Conservation (phyloP, 2,888 invertebrate genomes). For the Branchellion lobata region DNA sequence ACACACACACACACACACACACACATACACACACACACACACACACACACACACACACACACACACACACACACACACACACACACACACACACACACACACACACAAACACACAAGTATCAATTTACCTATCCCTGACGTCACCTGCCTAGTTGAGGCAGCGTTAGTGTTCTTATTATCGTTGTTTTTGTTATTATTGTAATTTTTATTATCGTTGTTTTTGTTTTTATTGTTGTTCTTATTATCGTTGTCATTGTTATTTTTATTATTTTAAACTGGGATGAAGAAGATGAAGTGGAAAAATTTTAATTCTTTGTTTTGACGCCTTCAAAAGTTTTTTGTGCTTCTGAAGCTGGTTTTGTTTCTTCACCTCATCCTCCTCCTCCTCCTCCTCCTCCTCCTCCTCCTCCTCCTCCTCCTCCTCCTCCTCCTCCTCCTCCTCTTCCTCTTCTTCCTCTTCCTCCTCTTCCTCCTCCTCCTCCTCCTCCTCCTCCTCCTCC, state of each 20-base stretch:
- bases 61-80: conserved; percentile 14
- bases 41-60: conserved; percentile 8
- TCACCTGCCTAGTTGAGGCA: background rate
- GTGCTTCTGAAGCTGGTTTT: no score
- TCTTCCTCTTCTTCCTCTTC: background rate
- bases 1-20: background rate
- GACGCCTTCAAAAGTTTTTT: no score
- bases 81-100: conserved; percentile 23
- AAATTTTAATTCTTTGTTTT: no score
- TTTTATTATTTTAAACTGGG: no score
- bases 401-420: background rate
- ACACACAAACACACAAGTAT: conserved; percentile 18
- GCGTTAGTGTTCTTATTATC: background rate
- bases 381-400: background rate
- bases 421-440: background rate
- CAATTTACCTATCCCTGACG: background rate
- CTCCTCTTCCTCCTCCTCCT: background rate
- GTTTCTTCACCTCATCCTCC: background rate
- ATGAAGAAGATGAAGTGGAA: no score
- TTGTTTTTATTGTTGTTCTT: background rate
- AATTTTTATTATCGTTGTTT: background rate
- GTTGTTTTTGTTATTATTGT: background rate
- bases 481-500: background rate
- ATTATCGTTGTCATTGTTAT: background rate
- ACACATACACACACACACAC: background rate